Conservation (phyloP, 92 coral and sea anemone genomes). For the Hydrozoanthus gracilis region DNA sequence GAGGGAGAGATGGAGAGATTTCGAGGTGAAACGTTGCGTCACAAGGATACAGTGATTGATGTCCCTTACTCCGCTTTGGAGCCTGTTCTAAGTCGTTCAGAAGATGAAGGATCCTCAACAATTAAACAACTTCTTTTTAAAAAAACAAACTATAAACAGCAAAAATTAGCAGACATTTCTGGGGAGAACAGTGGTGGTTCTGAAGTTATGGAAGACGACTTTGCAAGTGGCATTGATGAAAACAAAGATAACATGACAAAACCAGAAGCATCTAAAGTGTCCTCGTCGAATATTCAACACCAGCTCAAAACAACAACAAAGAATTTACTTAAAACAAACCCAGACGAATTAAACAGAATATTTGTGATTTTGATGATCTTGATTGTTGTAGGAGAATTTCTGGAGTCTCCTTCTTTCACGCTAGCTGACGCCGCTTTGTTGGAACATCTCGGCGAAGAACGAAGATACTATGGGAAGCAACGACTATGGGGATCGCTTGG, state of each 20-base stretch:
- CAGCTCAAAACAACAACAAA: constrained; percentile 56
- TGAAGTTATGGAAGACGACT: constrained; percentile 1
- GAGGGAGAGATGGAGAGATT: constrained; percentile 17
- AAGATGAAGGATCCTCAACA: not conserved
- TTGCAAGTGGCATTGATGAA: not conserved
- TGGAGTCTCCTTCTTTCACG: constrained; percentile 93
- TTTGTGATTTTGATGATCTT: constrained; percentile 85
- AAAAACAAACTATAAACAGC: not conserved
- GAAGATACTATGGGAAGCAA: constrained; percentile 95
- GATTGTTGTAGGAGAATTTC: constrained; percentile 94
- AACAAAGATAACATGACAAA: not conserved
- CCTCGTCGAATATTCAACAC: not conserved
- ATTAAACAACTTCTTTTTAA: constrained; percentile 4
- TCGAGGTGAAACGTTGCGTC: constrained; percentile 13
- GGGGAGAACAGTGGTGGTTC: constrained; percentile 40
- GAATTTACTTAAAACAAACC: constrained; percentile 86
- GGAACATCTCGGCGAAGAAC: constrained; percentile 90
- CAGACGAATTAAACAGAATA: constrained; percentile 82
- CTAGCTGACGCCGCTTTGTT: constrained; percentile 92
- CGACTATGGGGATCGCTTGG: constrained; percentile 99
- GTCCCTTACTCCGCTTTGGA: constrained; percentile 2
- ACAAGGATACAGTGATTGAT: not conserved
- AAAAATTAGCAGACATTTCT: not conserved
- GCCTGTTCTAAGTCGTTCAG: not conserved
- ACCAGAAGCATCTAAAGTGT: not conserved